phyloP scores from a whole-genome alignment of 2,797 vertebrate genomes.

The Enteromius thamalakanensis region DNA sequence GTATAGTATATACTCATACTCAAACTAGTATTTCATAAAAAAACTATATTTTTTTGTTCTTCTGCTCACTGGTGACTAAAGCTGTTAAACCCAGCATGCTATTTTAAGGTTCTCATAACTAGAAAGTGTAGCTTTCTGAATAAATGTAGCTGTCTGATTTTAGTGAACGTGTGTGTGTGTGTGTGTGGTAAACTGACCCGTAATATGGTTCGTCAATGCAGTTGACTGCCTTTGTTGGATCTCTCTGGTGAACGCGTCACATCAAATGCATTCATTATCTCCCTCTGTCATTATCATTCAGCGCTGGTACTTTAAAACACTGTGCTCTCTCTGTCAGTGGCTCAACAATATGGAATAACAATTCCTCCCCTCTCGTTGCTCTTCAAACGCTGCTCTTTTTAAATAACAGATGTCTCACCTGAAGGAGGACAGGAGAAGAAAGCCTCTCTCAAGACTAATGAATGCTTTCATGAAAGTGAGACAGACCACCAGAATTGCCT shows the following conservation, averaged over 20 bases:
- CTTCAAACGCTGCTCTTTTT: constrained; percentile 68
- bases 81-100: constrained; percentile 21
- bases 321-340: constrained; percentile 66
- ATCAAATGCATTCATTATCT: constrained; percentile 82
- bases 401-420: constrained; percentile 74
- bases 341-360: constrained; percentile 67
- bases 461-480: constrained; percentile 69
- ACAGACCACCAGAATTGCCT: constrained; percentile 62
- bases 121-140: constrained; percentile 24
- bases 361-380: constrained; percentile 67
- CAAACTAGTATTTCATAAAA: background rate
- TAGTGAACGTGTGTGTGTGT: constrained; percentile 36
- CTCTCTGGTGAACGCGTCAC: constrained; percentile 72
- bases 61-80: constrained; percentile 36
- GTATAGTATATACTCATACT: background rate
- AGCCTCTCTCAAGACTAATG: constrained; percentile 59
- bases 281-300: constrained; percentile 74
- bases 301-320: constrained; percentile 68
- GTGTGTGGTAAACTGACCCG: constrained; percentile 70
- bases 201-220: constrained; percentile 65
- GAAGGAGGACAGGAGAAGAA: constrained; percentile 65
- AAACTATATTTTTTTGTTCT: background rate
- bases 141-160: constrained; percentile 30
- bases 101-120: constrained; percentile 48
- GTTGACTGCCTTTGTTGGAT: constrained; percentile 73